Conservation (phyloP, 2,113 vertebrate species). For the Nerophis ophidion region DNA sequence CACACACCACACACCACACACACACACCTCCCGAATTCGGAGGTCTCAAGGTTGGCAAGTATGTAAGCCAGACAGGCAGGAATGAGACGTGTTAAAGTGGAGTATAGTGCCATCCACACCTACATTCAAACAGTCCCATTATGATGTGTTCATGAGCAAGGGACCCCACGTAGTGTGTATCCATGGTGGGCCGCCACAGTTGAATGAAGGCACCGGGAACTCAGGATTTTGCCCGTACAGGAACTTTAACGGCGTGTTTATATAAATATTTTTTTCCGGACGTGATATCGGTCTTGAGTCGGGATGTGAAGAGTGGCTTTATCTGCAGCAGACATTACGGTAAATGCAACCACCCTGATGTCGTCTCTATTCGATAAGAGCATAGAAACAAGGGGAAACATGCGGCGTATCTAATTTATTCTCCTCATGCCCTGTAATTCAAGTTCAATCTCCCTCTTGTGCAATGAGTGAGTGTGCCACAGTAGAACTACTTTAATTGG, state of each 20-base stretch:
- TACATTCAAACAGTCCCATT: no score
- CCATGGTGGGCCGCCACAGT: no score
- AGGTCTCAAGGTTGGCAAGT: no score
- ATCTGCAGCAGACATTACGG: background rate
- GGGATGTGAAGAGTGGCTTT: conserved; percentile 6
- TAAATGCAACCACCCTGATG: conserved; percentile 17
- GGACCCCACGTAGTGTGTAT: no score
- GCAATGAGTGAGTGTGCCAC: conserved; percentile 57
- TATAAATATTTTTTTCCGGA: background rate
- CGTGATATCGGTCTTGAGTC: background rate
- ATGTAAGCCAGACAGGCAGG: no score
- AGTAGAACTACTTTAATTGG: conserved; percentile 57
- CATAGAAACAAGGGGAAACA: conserved; percentile 48
- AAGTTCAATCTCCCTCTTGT: conserved; percentile 55
- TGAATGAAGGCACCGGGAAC: background rate
- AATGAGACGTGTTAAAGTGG: no score
- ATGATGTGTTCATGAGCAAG: no score
- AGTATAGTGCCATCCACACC: no score
- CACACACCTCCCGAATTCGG: no score
- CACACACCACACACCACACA: no score
- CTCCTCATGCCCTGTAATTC: conserved; percentile 56
- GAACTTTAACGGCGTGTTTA: background rate
- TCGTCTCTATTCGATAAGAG: conserved; percentile 29
- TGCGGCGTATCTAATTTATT: conserved; percentile 60
- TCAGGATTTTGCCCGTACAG: no score